These are phyloP conservation scores for Pseudolycoriella hygida DNA, from an alignment of 2,888 invertebrate species.

Conservation along the genomic window DNA sequence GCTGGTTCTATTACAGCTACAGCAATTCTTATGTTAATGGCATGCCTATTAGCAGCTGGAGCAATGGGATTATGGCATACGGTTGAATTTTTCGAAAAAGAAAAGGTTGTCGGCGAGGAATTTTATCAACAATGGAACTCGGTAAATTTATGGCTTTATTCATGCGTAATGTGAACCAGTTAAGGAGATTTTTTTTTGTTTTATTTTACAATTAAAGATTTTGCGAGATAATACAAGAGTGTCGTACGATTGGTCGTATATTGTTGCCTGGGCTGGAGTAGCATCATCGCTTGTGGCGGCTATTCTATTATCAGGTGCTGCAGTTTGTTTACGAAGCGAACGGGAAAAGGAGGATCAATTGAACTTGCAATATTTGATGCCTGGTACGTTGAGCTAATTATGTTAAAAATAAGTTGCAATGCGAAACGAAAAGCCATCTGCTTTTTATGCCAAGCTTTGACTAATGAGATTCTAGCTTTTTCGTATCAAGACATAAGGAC, in stretches of 20 bases:
- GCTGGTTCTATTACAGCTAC: constrained; percentile 88
- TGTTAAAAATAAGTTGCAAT: no score
- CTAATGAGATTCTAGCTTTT: no score
- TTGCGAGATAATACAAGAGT: constrained; percentile 70
- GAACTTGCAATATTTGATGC: constrained; percentile 96
- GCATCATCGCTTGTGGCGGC: constrained; percentile 80
- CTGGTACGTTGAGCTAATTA: constrained; percentile 41
- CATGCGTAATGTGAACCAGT: background rate
- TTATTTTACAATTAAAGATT: constrained; percentile 36
- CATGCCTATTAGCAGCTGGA: constrained; percentile 77
- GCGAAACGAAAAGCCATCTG: background rate
- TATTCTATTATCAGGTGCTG: constrained; percentile 83
- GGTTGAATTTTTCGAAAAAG: constrained; percentile 88
- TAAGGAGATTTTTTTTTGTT: background rate
- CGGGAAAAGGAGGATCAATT: constrained; percentile 87
- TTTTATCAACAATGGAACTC: constrained; percentile 85
- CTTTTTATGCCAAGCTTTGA: background rate
- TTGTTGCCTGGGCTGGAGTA: constrained; percentile 93
- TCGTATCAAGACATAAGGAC: no score
- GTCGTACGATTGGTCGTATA: constrained; percentile 93
- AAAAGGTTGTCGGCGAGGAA: constrained; percentile 82
- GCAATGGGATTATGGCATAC: constrained; percentile 95
- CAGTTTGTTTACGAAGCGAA: constrained; percentile 86
- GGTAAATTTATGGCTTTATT: constrained; percentile 44
- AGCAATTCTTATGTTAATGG: constrained; percentile 41